These are phyloP conservation scores for Passer montanus DNA, from an alignment of 2,113 vertebrate genomes.

Conservation along the genomic window DNA sequence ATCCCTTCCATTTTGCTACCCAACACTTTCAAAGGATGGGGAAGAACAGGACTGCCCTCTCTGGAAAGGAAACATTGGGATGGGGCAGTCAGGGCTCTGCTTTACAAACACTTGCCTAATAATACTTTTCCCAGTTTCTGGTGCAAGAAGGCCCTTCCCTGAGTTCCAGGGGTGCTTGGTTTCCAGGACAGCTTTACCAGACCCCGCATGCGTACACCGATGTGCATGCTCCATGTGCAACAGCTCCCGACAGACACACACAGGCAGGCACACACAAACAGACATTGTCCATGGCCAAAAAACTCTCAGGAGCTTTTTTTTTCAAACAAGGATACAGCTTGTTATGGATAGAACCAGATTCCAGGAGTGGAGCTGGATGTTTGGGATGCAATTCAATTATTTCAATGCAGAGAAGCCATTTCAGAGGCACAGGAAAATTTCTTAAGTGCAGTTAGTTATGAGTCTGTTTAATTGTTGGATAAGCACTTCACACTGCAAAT, in stretches of 20 bases:
- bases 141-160: background rate
- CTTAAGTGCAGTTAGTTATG: background rate
- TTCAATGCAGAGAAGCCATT: background rate
- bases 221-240: slow-evolving; percentile 47
- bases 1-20: background rate
- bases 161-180: background rate
- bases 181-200: slow-evolving; percentile 8
- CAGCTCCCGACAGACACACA: slow-evolving; percentile 8
- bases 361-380: background rate
- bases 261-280: slow-evolving; percentile 43
- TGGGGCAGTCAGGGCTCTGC: background rate
- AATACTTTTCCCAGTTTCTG: background rate
- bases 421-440: background rate
- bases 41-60: background rate
- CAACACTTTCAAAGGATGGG: background rate
- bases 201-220: slow-evolving; percentile 4
- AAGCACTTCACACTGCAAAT: background rate
- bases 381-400: background rate
- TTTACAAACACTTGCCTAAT: background rate
- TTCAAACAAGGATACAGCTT: slow-evolving; percentile 54
- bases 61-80: background rate
- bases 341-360: background rate
- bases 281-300: background rate
- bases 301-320: slow-evolving; percentile 52
- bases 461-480: background rate